Conservation (phyloP, 2,113 vertebrate genomes). For the Eulemur rufifrons region DNA sequence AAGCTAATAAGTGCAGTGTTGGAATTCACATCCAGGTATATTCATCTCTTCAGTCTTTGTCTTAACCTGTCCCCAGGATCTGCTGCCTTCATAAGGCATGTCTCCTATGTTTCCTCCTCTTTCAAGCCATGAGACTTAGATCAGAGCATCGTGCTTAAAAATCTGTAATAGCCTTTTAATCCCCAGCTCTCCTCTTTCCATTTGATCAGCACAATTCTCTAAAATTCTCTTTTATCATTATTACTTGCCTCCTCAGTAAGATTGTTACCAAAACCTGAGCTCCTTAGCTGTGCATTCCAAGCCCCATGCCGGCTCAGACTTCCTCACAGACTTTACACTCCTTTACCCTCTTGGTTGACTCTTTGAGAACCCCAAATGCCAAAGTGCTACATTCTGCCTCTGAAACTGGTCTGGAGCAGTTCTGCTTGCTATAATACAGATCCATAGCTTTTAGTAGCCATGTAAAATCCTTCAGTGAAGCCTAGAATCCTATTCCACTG, state of each 20-base stretch:
- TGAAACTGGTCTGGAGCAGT: neutral
- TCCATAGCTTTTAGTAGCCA: neutral
- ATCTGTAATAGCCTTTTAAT: neutral
- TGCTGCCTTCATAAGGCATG: neutral
- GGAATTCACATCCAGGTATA: neutral
- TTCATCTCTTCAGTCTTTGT: neutral
- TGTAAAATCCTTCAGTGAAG: neutral
- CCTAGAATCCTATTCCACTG: neutral
- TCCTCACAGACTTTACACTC: neutral
- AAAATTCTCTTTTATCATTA: fast-evolving
- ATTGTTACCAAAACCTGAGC: neutral
- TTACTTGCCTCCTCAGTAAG: too few relatives aligned
- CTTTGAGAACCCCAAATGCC: neutral
- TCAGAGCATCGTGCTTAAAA: neutral
- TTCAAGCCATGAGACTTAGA: neutral
- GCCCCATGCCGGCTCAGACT: neutral
- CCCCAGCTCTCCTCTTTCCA: neutral
- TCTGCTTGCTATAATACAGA: neutral
- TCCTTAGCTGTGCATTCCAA: neutral
- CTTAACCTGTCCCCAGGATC: too few relatives aligned
- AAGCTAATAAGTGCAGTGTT: neutral
- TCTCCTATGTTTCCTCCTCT: neutral
- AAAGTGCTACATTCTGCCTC: neutral
- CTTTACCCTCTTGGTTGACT: neutral
- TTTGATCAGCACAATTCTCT: neutral